These are phyloP conservation scores for Netelia fuscicornis DNA, from an alignment of 2,888 invertebrate genomes.

Conservation along the genomic window DNA sequence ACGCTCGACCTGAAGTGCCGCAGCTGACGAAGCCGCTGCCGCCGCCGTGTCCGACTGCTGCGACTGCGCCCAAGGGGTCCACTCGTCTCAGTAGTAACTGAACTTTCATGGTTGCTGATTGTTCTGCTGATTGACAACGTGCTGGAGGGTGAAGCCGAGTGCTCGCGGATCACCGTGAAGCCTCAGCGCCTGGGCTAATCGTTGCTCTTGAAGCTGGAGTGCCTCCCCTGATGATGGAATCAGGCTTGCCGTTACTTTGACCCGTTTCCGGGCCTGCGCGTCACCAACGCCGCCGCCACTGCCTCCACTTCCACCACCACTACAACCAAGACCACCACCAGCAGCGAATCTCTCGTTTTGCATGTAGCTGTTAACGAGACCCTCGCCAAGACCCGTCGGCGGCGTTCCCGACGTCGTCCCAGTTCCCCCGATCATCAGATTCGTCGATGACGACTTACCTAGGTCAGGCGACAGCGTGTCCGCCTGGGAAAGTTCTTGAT, in stretches of 20 bases:
- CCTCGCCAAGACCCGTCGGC: constrained; percentile 67
- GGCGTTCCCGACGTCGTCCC: constrained; percentile 66
- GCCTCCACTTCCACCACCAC: constrained; percentile 57
- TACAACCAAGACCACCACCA: constrained; percentile 65
- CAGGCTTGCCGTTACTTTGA: constrained; percentile 73
- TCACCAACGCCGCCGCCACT: constrained; percentile 62
- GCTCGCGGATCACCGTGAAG: constrained; percentile 93
- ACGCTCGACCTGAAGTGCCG: constrained; percentile 73
- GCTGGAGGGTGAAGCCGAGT: constrained; percentile 90
- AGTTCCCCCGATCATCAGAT: constrained; percentile 68
- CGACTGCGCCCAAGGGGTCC: constrained; percentile 83
- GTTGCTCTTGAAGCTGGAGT: constrained; percentile 89
- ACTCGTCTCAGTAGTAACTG: constrained; percentile 91
- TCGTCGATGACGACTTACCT: constrained; percentile 77
- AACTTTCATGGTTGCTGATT: constrained; percentile 90
- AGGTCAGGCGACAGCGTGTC: constrained; percentile 83
- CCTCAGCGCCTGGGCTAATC: constrained; percentile 93
- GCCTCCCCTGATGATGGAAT: constrained; percentile 82
- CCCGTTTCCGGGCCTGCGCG: constrained; percentile 70
- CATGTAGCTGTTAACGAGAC: constrained; percentile 69
- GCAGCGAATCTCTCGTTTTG: constrained; percentile 66
- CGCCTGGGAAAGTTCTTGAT: constrained; percentile 83
- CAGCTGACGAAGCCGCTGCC: constrained; percentile 74
- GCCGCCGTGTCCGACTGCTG: constrained; percentile 72
- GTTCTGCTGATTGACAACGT: constrained; percentile 86